Evolutionary conservation across 1,140 invertebrate genomes (phyloP), one percentile per base, ranked within the genome.

Genomic region (Temnothorax curvispinosus): DNA sequence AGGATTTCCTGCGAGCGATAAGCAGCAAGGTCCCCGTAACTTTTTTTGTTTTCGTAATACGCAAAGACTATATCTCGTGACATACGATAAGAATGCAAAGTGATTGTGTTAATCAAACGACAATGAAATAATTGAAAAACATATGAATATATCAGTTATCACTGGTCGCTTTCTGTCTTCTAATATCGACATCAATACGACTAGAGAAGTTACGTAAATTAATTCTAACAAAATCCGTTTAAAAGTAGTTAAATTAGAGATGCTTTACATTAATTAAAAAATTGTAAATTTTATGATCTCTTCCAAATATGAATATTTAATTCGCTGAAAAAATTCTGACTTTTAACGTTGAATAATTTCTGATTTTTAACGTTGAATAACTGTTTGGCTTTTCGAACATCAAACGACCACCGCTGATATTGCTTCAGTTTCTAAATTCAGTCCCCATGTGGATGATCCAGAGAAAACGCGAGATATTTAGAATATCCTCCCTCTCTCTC

Each of bases 1-100:
- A 84, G 69, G 54, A 74, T 75, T 75, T 84, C 80, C 80, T 67
- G 27, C 44, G 4, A n/a, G 18, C 4, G 80, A 84, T 84, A 84
- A 84, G 32, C 18, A 52, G 11, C 13, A 50, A 2, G 18, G 7
- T 44, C 21, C n/a, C 21, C 18, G 4, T 32, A 18, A 5, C n/a
- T 60, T 47, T 21, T 74, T 27, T 58, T 47, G n/a, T 7, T 44
- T 15, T 27, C 27, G 27, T 27, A 27, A 27, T 27, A 27, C 9
- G 11, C n/a, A 67, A 4, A 67, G n/a, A 41, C 8, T 50, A 3
- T 15, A 64, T 69, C 13, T 69, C 11, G 21, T 21, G 9, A 41
- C n/a, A 38, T 1, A n/a, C 0, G 38, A 69, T 69, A 69, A 69
- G 18, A 67, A 44, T 47, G 27, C 38, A 72, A 60, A 50, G 4